A percentile compares a stretch with the other conserved stretches of the same genome.
phyloP scores from a whole-genome alignment of 1,140 invertebrate genomes.

The Battus philenor region DNA sequence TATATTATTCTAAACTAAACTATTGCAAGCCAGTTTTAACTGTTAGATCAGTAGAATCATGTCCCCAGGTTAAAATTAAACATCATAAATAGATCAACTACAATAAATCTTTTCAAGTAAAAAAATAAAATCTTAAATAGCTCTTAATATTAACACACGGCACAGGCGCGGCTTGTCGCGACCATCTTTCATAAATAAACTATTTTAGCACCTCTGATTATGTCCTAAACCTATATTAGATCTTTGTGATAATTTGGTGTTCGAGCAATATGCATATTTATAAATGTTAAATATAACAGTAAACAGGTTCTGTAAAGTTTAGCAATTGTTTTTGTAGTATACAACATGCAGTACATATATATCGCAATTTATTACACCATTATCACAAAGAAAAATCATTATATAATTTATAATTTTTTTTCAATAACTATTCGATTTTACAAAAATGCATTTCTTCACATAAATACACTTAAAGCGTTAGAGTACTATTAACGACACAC shows the following conservation, averaged over 20 bases:
- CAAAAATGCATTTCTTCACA: conserved; percentile 15
- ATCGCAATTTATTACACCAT: too few species aligned
- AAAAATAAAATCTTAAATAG: conserved; percentile 9
- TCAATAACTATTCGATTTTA: conserved; percentile 6
- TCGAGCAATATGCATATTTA: too few species aligned
- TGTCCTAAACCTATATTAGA: conserved; percentile 4
- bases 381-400: conserved; percentile 4
- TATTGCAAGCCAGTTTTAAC: too few species aligned
- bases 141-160: conserved; percentile 6
- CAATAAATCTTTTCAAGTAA: conserved; percentile 6
- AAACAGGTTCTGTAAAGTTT: too few species aligned
- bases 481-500: conserved; percentile 16
- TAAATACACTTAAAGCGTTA: conserved; percentile 21
- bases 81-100: conserved; percentile 10
- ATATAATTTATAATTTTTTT: conserved; percentile 15
- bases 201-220: conserved; percentile 15
- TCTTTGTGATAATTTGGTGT: neutral
- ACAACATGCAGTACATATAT: too few species aligned
- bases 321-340: too few species aligned
- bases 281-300: too few species aligned
- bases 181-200: conserved; percentile 8
- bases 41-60: too few species aligned
- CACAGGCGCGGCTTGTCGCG: conserved; percentile 12
- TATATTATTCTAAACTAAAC: too few species aligned
- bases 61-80: conserved; percentile 6